Conservation (phyloP, 92 coral and sea anemone species). For the Phenganax stokvisi region DNA sequence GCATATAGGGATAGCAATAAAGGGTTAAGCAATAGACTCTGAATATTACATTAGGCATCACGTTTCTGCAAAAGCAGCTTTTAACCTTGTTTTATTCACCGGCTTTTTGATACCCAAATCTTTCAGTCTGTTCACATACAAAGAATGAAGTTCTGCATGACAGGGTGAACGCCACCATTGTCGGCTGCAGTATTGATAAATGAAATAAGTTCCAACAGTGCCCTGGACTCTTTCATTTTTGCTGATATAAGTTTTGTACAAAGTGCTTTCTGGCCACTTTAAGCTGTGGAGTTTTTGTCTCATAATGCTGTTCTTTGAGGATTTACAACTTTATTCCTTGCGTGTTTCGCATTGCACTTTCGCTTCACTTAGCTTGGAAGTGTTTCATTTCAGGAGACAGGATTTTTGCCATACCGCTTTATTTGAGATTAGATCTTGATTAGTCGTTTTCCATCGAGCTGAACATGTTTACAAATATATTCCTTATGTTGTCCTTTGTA, state of each 20-base stretch:
- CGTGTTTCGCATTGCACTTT: not conserved
- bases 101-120: constrained; percentile 3
- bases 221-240: not conserved
- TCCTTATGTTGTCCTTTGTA: too few relatives aligned
- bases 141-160: not conserved
- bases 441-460: not conserved
- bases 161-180: not conserved
- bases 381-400: not conserved
- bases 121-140: not conserved
- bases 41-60: too few relatives aligned
- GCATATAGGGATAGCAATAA: too few relatives aligned
- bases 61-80: not conserved
- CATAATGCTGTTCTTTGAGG: not conserved
- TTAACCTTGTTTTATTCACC: constrained; percentile 18
- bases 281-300: constrained; percentile 23
- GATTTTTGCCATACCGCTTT: not conserved
- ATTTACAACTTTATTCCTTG: not conserved
- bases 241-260: constrained; percentile 16
- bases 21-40: too few relatives aligned
- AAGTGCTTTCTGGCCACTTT: too few relatives aligned
- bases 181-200: not conserved
- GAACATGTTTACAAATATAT: too few relatives aligned
- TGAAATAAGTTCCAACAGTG: too few relatives aligned
- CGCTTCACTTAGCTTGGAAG: not conserved
- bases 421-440: not conserved